Evolutionary conservation across 2,888 invertebrate genomes (phyloP), one percentile per base, ranked within the genome.

Genomic region (Drosophila merina): DNA sequence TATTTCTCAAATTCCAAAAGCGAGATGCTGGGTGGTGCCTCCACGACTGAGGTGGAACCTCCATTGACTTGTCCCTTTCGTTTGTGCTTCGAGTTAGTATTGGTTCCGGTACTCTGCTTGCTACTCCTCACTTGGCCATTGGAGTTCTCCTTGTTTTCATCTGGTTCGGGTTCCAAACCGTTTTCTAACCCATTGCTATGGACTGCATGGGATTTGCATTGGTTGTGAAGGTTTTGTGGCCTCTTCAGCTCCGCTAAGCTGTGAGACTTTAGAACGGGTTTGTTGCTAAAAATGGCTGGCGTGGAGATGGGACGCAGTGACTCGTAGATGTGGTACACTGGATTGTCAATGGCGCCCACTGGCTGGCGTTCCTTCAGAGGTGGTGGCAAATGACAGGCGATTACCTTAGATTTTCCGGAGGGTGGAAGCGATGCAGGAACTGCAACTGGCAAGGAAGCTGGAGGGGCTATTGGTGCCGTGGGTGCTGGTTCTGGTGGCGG

Each of bases 241-340:
- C 88, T 79, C 62, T 90, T 89, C 9, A 89, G 77, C 72, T 91
- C 90, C 1, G 88, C 79, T 55, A 90, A 76, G 52, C 89, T 91
- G 26, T 91, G 91, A 0, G 91, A 90, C 28, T 85, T 88, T 4
- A 85, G 77, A 8, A 88, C 82, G 0, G 91, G 87, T 45, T 91
- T 91, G 10, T 86, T 86, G 67, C 75, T 88, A 56, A 89, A 90
- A 47, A 89, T 80, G 42, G 82, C 82, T 25, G 88, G 80, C 30
- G 89, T 80, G 26, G 86, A 79, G 52, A 89, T 88, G 42, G 91
- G 90, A 63, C 92, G 92, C 28, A 93, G 92, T 12, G 95, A 95
- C 92, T 96, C 96, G 87, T 96, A 96, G 49, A 96, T 95, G 89
- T 96, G 96, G 87, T 96, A 96, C 4, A 96, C 92, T 0, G 96